phyloP scores from a whole-genome alignment of 2,888 invertebrate species.

The Apocheima hispidaria region DNA sequence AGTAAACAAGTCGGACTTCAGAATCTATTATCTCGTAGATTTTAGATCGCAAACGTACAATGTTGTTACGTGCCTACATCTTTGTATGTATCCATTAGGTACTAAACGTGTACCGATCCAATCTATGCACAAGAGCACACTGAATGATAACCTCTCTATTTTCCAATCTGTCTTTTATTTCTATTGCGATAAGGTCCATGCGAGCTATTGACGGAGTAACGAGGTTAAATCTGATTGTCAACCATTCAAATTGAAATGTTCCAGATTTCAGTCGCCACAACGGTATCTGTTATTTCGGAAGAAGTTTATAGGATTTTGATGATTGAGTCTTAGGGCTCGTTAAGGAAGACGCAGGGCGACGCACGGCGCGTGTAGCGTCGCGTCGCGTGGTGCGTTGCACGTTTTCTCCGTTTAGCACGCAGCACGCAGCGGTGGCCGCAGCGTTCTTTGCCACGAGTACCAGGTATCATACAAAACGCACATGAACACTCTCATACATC shows the following conservation, averaged over 20 bases:
- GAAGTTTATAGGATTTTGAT: neutral
- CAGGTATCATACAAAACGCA: too few relatives aligned
- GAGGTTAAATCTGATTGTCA: slow-evolving; percentile 37
- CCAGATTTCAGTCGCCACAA: slow-evolving; percentile 55
- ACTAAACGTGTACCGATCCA: slow-evolving; percentile 15
- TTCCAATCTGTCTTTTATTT: slow-evolving; percentile 8
- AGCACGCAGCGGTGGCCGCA: too few relatives aligned
- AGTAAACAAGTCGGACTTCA: neutral
- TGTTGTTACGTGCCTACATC: neutral
- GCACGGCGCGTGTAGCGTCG: too few relatives aligned
- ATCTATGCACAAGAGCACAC: slow-evolving; percentile 14
- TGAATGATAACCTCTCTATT: slow-evolving; percentile 6
- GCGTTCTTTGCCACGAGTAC: too few relatives aligned
- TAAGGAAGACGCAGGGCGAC: too few relatives aligned
- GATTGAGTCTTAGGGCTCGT: too few relatives aligned
- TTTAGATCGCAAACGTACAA: slow-evolving; percentile 2
- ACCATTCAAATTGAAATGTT: slow-evolving; percentile 67
- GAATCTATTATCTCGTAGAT: neutral
- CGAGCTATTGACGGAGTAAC: neutral
- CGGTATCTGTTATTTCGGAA: slow-evolving; percentile 12
- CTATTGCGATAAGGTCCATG: slow-evolving; percentile 7
- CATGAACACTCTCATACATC: too few relatives aligned
- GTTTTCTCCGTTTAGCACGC: too few relatives aligned
- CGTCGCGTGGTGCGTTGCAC: too few relatives aligned
- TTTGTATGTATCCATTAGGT: slow-evolving; percentile 4